Evolutionary conservation across 2,888 invertebrate species (phyloP), one percentile per base, ranked within the genome.

Genomic region (Rhingia campestris): DNA sequence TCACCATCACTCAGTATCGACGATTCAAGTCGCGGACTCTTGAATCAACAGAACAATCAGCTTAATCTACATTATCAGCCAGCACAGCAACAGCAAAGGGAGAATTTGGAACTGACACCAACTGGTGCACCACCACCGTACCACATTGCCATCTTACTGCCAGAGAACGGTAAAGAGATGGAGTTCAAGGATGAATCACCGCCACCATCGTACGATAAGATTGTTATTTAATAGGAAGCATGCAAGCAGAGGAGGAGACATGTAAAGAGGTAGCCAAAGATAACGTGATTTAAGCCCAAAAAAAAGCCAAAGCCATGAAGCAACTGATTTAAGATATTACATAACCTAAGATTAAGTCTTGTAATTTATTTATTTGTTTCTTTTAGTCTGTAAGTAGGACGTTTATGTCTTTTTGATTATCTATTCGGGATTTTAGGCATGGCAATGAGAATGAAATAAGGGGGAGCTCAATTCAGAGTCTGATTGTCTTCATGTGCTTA

Each of bases 91-190:
- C 79, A 59, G 67, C 80, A 30, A 32, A 64, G 59, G 41, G 79
- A 86, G 47, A 69, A 72, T 59, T 67, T 86, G 37, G 73, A 79
- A 66, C 67, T 80, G 33, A 88, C 89, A 32, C 88, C 88, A 35
- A 89, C 90, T 41, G 91, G 91, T 56, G 87, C 93, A 5, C 95
- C 96, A 22, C 96, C 96, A n/a, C 96, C 96, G 7, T 96, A 96
- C 92, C 96, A 96, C 92, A 95, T 96, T 92, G 96, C 96, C 47
- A 95, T 96, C 88, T 92, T 96, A 87, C 93, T 96, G 89, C 95
- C 95, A 70, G 93, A 93, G 49, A 84, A 75, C 47, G 84, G 64
- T 69, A 84, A 84, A 30, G 80, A 84, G 22, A 4, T 56, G 7
- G 54, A 80, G 35, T 80, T 80, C 10, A 84, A 84, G 51, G 84